phyloP scores from a whole-genome alignment of 2,888 invertebrate genomes.

The Neria commutata region DNA sequence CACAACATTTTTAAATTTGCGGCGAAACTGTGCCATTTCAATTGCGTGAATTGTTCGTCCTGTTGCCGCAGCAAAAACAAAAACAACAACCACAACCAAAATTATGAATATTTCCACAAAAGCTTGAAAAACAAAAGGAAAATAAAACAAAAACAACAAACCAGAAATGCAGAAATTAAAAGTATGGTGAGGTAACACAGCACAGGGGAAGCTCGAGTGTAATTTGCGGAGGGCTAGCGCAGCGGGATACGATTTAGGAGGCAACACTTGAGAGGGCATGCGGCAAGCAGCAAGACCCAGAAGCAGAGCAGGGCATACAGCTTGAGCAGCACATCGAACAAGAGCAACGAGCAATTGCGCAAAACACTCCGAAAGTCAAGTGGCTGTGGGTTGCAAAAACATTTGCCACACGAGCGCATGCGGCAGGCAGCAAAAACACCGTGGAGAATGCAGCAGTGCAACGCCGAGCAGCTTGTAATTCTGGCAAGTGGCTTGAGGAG shows the following conservation, averaged over 20 bases:
- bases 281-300: not conserved
- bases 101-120: not conserved
- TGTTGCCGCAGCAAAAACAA: not conserved
- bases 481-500: too few relatives aligned
- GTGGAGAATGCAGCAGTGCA: slow-evolving; percentile 22
- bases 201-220: too few relatives aligned
- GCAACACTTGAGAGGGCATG: not conserved
- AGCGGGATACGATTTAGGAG: not conserved
- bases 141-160: slow-evolving; percentile 6
- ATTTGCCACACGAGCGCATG: slow-evolving; percentile 24
- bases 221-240: not conserved
- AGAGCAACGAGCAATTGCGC: not conserved
- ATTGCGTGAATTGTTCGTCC: not conserved
- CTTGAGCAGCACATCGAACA: not conserved
- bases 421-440: not conserved
- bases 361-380: slow-evolving; percentile 49
- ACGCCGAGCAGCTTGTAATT: slow-evolving; percentile 15
- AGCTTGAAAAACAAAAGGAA: not conserved
- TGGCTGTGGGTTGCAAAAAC: slow-evolving; percentile 43
- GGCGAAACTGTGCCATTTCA: too few relatives aligned
- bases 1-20: too few relatives aligned
- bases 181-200: too few relatives aligned
- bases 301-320: not conserved
- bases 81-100: not conserved
- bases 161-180: slow-evolving; percentile 50